Evolutionary conservation across 2,888 invertebrate species (phyloP).

Genomic region (Acleris emargana): DNA sequence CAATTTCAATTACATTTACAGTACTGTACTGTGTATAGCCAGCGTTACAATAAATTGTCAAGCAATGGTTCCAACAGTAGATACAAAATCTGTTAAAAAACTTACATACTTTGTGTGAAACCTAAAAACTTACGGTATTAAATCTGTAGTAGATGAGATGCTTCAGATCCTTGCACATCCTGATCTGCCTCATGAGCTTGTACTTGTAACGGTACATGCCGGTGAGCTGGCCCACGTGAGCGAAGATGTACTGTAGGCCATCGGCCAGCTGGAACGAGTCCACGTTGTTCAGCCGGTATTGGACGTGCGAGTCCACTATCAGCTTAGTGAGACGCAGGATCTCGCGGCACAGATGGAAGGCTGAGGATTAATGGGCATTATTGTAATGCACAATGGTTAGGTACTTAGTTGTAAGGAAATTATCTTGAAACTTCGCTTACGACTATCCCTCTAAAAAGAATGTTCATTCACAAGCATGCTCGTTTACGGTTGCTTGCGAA

Average conservation of each 20-base stretch:
- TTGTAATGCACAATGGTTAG: too few species aligned
- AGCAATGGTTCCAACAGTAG: too few species aligned
- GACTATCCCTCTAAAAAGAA: too few species aligned
- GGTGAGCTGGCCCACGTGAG: constrained; percentile 99
- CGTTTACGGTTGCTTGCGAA: too few species aligned
- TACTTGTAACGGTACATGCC: constrained; percentile 99
- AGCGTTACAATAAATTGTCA: too few species aligned
- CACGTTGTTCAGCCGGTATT: constrained; percentile 99
- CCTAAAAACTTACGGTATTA: constrained; percentile 90
- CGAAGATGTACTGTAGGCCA: constrained; percentile 99
- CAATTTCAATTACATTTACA: too few species aligned
- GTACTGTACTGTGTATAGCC: too few species aligned
- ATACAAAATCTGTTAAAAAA: too few species aligned
- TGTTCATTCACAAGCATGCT: too few species aligned
- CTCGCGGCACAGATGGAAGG: constrained; percentile 99
- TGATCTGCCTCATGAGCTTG: constrained; percentile 98
- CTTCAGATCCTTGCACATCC: constrained; percentile 99
- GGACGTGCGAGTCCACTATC: constrained; percentile 99
- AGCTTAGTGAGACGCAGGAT: constrained; percentile 99
- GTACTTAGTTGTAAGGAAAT: too few species aligned
- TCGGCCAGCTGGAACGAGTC: constrained; percentile 99
- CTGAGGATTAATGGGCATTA: constrained; percentile 64
- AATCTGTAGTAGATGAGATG: constrained; percentile 99
- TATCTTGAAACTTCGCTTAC: too few species aligned
- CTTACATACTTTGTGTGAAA: too few species aligned